Evolutionary conservation across 2,113 vertebrate species (phyloP), one percentile per base, ranked within the genome.

Genomic region (Microcebus griseorufus): DNA sequence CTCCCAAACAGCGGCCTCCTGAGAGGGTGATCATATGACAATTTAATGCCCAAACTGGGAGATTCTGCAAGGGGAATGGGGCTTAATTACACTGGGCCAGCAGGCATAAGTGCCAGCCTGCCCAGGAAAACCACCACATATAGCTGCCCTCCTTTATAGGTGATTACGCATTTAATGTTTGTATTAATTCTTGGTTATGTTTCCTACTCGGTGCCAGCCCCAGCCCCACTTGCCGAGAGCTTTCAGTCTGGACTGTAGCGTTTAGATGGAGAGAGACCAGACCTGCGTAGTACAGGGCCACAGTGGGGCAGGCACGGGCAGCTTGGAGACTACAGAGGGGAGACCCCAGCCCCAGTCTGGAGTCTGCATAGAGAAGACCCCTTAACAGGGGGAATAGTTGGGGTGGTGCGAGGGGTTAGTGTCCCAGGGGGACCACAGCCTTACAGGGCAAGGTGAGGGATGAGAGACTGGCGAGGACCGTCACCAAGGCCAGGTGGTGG

Each of bases 91-190:
- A 11, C 32, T 0, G 3, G 53, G 22, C 27, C 29, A 27, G 6
- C 1, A 25, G 23, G 64, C 6, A 0, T 22, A 5, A 4, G 0
- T 5, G 45, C 14, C 8, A 23, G 5, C 37, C 0, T 0, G 29
- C 78, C 29, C 29, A 4, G 48, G 72, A 65, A 7, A 14, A 3
- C 16, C 12, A 1, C 0, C 9, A 37, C 34, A 9, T 3, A 16
- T 0, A 9, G 27, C 32, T 9, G 27, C 4, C 42, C 10, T 10
- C 22, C 64, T 37, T 3, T 22, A 5, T 1, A 1, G 94, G 53
- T 18, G 53, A 45, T 0, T 4, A 53, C 2, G 37, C 84, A 34
- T 11, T 11, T 45, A 16, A 16, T 4, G 9, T 17, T 32, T 51
- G 6, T 55, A 29, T 9, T 9, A 11, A n/a, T 13, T 58, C 45